Evolutionary conservation across 2,113 vertebrate genomes (phyloP).

Genomic region (Clupea harengus): DNA sequence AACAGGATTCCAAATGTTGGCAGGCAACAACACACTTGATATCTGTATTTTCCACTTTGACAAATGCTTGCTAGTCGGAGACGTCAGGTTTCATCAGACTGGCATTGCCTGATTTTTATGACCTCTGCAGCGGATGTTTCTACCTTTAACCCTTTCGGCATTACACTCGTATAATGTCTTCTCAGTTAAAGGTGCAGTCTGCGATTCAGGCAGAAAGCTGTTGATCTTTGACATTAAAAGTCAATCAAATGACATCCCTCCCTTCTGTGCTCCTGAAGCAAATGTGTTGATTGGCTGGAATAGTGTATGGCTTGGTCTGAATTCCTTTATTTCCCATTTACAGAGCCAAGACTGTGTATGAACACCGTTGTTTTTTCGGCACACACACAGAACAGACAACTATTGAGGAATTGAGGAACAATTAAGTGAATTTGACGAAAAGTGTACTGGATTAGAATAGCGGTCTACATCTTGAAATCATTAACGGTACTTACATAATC

Average conservation of each 20-base stretch:
- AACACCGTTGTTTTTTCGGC: not conserved
- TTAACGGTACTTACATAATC: not conserved
- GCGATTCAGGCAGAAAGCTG: not conserved
- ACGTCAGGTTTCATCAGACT: not conserved
- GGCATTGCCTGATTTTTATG: not conserved
- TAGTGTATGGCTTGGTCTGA: not conserved
- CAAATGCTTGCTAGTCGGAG: not conserved
- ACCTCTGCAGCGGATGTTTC: not conserved
- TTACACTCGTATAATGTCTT: not conserved
- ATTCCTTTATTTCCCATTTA: not conserved
- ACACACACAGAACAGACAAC: not conserved
- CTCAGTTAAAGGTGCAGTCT: not conserved
- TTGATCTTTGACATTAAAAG: not conserved
- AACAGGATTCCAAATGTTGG: not conserved
- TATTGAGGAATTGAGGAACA: not conserved
- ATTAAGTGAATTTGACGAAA: not conserved
- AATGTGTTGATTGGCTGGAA: not conserved
- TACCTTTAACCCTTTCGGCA: not conserved
- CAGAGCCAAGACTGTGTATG: not conserved
- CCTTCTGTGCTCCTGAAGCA: not conserved
- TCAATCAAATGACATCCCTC: not conserved
- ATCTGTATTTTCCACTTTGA: constrained; percentile 15
- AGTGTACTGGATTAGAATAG: not conserved
- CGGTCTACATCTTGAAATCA: not conserved
- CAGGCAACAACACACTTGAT: not conserved